phyloP scores from a whole-genome alignment of 2,797 vertebrate species.

The Danio jaintianensis region DNA sequence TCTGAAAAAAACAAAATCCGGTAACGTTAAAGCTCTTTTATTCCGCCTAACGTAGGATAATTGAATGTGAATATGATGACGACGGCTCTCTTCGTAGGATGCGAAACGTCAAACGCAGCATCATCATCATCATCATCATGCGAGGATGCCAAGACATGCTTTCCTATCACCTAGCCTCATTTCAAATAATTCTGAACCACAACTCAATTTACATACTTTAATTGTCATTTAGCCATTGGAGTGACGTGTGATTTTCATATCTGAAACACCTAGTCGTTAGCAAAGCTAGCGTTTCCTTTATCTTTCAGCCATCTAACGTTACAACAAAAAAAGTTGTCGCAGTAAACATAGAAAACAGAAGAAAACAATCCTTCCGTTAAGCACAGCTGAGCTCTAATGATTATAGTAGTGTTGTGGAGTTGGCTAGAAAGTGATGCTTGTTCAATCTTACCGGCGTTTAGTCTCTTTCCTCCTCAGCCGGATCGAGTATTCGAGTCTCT shows the following conservation, averaged over 20 bases:
- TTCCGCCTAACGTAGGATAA: background rate
- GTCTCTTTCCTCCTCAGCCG: conserved; percentile 67
- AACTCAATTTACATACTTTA: background rate
- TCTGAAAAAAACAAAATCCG: background rate
- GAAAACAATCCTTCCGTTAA: background rate
- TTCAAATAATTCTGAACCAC: background rate
- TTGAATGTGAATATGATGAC: background rate
- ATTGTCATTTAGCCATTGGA: background rate
- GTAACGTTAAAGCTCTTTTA: background rate
- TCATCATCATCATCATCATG: conserved; percentile 7
- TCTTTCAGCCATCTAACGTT: background rate
- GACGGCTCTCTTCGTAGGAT: background rate
- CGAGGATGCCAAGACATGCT: conserved; percentile 15
- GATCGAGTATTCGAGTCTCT: background rate
- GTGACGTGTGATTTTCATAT: background rate
- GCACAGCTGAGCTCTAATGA: conserved; percentile 46
- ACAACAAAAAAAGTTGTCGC: conserved; percentile 4
- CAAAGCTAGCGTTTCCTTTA: background rate
- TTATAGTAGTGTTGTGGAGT: background rate
- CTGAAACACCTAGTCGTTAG: background rate
- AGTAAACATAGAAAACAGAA: background rate
- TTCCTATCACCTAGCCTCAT: background rate
- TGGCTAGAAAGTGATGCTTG: conserved; percentile 52
- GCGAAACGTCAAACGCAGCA: conserved; percentile 37
- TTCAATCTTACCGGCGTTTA: conserved; percentile 40